These are phyloP conservation scores for Drosophila histrio DNA, from an alignment of 2,888 invertebrate genomes.

Conservation along the genomic window DNA sequence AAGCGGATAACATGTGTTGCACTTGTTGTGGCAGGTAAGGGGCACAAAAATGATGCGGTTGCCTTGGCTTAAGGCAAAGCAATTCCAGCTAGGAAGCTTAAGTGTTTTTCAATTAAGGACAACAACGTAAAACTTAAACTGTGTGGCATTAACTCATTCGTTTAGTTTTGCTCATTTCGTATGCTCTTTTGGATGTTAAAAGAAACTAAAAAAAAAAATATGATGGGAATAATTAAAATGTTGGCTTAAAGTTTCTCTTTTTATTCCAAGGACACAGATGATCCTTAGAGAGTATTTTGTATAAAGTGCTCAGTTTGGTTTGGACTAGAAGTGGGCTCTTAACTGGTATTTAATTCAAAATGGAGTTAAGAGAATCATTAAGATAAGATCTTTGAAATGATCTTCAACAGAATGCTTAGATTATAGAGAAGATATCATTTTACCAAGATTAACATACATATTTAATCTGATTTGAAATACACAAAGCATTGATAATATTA, in stretches of 20 bases:
- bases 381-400: no score
- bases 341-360: no score
- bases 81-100: conserved; percentile 46
- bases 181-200: conserved; percentile 55
- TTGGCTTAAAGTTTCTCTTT: not conserved
- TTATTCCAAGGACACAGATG: not conserved
- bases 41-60: conserved; percentile 41
- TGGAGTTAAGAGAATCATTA: no score
- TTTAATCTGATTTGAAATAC: no score
- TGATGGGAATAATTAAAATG: conserved; percentile 1
- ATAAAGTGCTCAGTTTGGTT: not conserved
- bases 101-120: conserved; percentile 72
- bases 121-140: conserved; percentile 19
- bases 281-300: not conserved
- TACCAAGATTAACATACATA: no score
- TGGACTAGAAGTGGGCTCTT: not conserved
- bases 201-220: conserved; percentile 1
- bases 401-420: no score
- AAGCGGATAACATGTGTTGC: conserved; percentile 29
- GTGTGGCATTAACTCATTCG: conserved; percentile 23
- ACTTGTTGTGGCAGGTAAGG: not conserved
- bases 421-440: no score
- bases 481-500: no score
- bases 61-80: conserved; percentile 43
- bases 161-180: conserved; percentile 49